Base-by-base conservation (phyloP, 2,797 vertebrate genomes). In the Lutjanus campechanus region DNA sequence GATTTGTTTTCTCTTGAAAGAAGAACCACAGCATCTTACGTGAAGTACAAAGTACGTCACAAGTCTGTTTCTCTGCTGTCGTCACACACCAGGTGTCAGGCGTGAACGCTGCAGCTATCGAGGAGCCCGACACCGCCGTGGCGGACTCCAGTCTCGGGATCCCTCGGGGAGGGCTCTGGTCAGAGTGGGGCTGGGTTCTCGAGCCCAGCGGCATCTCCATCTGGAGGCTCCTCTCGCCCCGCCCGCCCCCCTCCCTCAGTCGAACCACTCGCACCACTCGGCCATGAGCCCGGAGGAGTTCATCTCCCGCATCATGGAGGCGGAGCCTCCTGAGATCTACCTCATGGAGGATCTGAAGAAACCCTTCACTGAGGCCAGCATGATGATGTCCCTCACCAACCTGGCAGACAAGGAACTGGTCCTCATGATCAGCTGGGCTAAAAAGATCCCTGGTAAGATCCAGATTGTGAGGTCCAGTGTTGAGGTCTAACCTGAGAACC, bases 351-450 rank as follows among this genome's bases (percentile, higher is more conserved):
- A 97, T 16, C 91, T 97, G 87, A 96, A 95, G 89, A 95, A 96
- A 40, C 98, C 98, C 0, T 99, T 98, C 92, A 99, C 98, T 0
- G 97, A 98, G 93, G 94, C 96, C 81, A 97, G 97, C 91, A 97
- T 99, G 96, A 99, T 99, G 98, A 97, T 97, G 97, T 97, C 98
- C n/a, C 94, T 99, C 84, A 99, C 98, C 56, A 97, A 96, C 89
- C 96, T 99, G 72, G 98, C 98, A 0, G 98, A 99, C 94, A 98
- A 97, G 77, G 98, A 99, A 36, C 88, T 99, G 72, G 98, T 99
- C 20, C 96, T 99, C 65, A 99, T 99, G 98, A 99, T 99, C 64
- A 96, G 87, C 89, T 96, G 95, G 95, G 95, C 95, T 7, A 96
- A 96, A 56, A 96, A 96, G 89, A 95, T 96, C 60, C 95, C 95